Base-by-base conservation (phyloP, 2,888 invertebrate genomes). In the Thera britannica region DNA sequence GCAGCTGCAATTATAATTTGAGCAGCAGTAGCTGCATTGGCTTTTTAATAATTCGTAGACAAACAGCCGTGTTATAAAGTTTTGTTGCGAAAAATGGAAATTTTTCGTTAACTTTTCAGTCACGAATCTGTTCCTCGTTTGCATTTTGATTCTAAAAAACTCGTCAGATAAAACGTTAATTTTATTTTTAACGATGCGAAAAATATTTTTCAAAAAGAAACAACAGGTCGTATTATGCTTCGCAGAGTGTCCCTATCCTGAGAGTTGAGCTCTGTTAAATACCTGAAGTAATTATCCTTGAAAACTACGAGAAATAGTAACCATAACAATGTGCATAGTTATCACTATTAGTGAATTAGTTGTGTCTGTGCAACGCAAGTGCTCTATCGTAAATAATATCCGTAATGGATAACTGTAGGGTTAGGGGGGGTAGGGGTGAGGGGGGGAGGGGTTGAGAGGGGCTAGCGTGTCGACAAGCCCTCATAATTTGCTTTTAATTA, bases 401-500 rank as follows among this genome's bases (percentile, higher is more conserved):
- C n/a, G 44, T 66, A 66, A 66, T 66, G 61, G 66, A 62, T 65
- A 59, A 58, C 34, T 9, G 35, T 2, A 8, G 56, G 55, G 55
- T 4, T 36, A 36, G n/a, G 36, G 51, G 36, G 11, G 11, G 55
- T 2, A 36, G 12, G 5, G 44, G 34, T 51, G 51, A 0, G 48
- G 44, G 52, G 52, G 3, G 57, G 44, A 2, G 61, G 23, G 2
- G 66, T 46, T 0, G n/a, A 2, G 46, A 2, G n/a, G 48, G 54
- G 55, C 41, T 34, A 56, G 66, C 61, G 60, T 61, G 66, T 12
- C 57, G 66, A 61, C 66, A 12, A 66, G 46, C 57, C 65, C 64
- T 65, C 44, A 55, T 66, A 41, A 61, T 66, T 65, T 66, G 66
- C 51, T 61, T 66, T 66, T 66, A 66, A 61, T 61, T 61, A 66